phyloP scores from a whole-genome alignment of 2,797 vertebrate genomes.

The Allobates femoralis region DNA sequence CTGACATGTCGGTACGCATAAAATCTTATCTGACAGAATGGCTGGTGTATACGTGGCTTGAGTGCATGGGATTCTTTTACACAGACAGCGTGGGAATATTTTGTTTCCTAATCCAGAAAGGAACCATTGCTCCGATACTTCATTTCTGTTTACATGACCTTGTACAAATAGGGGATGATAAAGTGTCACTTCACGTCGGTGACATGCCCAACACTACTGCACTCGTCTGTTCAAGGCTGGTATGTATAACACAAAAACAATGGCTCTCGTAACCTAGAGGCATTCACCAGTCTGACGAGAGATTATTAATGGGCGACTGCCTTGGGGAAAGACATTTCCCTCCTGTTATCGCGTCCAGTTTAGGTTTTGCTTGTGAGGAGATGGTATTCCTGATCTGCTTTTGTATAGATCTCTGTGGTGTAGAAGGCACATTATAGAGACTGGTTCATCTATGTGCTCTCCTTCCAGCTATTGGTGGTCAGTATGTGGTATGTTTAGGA shows the following conservation, averaged over 20 bases:
- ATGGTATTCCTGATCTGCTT: background rate
- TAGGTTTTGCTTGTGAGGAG: background rate
- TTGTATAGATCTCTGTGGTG: no score
- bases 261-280: background rate
- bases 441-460: background rate
- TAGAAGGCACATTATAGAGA: background rate
- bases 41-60: background rate
- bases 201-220: slow-evolving; percentile 5
- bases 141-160: slow-evolving; percentile 19
- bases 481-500: slow-evolving; percentile 11
- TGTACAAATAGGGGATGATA: slow-evolving; percentile 13
- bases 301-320: background rate
- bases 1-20: background rate
- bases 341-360: background rate
- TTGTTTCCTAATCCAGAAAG: slow-evolving; percentile 21
- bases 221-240: background rate
- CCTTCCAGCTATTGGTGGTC: background rate
- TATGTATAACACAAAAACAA: background rate
- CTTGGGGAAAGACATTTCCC: background rate
- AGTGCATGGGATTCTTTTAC: background rate
- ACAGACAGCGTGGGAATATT: slow-evolving; percentile 24
- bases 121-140: background rate
- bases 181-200: background rate
- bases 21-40: background rate
- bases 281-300: background rate